These are phyloP conservation scores for Antrozous pallidus DNA, from an alignment of 2,797 vertebrate species.

Conservation along the genomic window DNA sequence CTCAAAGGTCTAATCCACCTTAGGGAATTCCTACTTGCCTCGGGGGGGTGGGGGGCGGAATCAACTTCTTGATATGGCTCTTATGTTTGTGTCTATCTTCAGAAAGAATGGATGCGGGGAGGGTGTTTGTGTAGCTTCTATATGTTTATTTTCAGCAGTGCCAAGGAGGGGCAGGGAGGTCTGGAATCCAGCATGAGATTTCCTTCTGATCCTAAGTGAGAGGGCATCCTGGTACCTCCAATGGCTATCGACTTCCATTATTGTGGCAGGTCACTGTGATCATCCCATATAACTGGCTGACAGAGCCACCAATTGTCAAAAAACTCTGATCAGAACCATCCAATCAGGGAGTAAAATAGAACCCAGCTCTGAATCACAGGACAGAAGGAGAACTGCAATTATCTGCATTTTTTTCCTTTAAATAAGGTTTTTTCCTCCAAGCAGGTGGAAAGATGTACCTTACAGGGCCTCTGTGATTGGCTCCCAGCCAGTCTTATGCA, in stretches of 20 bases:
- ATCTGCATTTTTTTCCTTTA: slow-evolving; percentile 43
- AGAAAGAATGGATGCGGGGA: background rate
- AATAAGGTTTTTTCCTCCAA: slow-evolving; percentile 65
- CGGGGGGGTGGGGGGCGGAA: too few species aligned
- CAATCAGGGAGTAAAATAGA: slow-evolving; percentile 48
- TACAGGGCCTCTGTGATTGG: slow-evolving; percentile 76
- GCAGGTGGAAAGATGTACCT: slow-evolving; percentile 70
- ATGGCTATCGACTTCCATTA: background rate
- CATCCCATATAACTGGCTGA: background rate
- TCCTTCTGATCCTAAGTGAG: background rate
- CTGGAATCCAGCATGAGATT: background rate
- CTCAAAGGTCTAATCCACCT: background rate
- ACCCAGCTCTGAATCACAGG: background rate
- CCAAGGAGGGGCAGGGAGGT: background rate
- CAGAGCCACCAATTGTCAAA: background rate
- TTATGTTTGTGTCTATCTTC: background rate
- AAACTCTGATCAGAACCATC: slow-evolving; percentile 27
- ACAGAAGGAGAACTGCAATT: background rate
- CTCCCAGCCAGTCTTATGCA: slow-evolving; percentile 79
- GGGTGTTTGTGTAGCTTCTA: background rate
- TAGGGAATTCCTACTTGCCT: background rate
- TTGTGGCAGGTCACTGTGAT: background rate
- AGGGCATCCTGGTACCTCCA: background rate
- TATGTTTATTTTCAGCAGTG: background rate
- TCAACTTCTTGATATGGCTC: background rate